These are phyloP conservation scores for Phylloscopus trochiloides DNA, from an alignment of 2,113 vertebrate species.

Conservation along the genomic window DNA sequence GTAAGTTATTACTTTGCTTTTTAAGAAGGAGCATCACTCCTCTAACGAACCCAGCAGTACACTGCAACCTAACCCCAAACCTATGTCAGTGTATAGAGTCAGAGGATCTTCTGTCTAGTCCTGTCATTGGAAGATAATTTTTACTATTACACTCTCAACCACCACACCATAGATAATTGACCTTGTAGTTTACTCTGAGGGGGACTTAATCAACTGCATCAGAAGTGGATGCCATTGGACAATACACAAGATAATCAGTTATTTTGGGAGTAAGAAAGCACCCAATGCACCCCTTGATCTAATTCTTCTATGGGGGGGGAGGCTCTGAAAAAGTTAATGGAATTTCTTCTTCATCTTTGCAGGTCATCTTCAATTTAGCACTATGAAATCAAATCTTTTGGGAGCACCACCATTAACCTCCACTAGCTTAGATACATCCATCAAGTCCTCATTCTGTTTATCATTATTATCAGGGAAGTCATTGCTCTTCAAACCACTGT, in stretches of 20 bases:
- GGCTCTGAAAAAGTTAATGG: neutral
- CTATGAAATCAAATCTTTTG: slow-evolving; percentile 19
- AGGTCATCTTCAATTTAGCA: slow-evolving; percentile 42
- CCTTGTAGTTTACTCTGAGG: neutral
- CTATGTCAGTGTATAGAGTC: neutral
- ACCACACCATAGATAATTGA: neutral
- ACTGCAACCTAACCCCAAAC: neutral
- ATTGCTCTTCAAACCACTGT: neutral
- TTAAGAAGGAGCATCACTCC: neutral
- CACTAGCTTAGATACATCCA: neutral
- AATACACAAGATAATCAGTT: neutral
- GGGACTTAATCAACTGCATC: neutral
- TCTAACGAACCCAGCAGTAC: neutral
- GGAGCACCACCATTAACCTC: slow-evolving; percentile 14
- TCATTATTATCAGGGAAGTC: slow-evolving; percentile 15
- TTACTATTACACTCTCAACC: neutral
- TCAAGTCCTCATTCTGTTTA: slow-evolving; percentile 20
- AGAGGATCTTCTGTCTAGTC: neutral
- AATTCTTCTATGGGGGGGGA: neutral
- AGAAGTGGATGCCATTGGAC: neutral
- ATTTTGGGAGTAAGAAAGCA: neutral
- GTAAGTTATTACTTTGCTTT: neutral
- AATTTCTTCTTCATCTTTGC: slow-evolving; percentile 4
- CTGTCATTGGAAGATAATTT: neutral
- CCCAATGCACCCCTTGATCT: neutral